Evolutionary conservation across 2,113 vertebrate genomes (phyloP).

Genomic region (Actinemys pallida): DNA sequence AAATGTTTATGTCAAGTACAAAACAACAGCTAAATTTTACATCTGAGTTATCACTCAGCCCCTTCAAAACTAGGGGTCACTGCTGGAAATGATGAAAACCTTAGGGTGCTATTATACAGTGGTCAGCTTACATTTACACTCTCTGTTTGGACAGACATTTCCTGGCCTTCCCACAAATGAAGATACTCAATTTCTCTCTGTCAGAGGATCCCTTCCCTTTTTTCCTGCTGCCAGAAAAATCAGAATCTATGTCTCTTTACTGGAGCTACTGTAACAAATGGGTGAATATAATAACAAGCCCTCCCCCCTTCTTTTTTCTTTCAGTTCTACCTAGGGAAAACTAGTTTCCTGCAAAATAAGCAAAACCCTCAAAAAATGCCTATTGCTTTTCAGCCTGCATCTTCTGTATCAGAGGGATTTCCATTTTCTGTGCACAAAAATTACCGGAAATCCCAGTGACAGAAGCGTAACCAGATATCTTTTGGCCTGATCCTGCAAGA

Average conservation of each 20-base stretch:
- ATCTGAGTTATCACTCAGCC: neutral
- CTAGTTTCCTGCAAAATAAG: neutral
- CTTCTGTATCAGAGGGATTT: neutral
- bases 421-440: neutral
- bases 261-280: neutral
- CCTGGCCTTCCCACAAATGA: conserved; percentile 32
- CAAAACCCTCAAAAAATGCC: neutral
- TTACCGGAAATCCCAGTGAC: neutral
- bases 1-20: neutral
- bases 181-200: neutral
- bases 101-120: neutral
- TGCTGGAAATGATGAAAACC: neutral
- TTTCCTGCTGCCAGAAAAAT: neutral
- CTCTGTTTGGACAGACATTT: neutral
- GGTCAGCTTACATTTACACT: neutral
- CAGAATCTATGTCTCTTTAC: neutral
- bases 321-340: neutral
- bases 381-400: neutral
- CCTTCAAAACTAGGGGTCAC: neutral
- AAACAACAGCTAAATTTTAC: neutral
- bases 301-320: neutral
- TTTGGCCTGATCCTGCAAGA: neutral
- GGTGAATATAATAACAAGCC: neutral
- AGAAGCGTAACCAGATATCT: neutral
- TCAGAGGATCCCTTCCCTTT: neutral